phyloP scores from a whole-genome alignment of 35 echinoderm and acorn worm genomes.

The Patiria miniata region DNA sequence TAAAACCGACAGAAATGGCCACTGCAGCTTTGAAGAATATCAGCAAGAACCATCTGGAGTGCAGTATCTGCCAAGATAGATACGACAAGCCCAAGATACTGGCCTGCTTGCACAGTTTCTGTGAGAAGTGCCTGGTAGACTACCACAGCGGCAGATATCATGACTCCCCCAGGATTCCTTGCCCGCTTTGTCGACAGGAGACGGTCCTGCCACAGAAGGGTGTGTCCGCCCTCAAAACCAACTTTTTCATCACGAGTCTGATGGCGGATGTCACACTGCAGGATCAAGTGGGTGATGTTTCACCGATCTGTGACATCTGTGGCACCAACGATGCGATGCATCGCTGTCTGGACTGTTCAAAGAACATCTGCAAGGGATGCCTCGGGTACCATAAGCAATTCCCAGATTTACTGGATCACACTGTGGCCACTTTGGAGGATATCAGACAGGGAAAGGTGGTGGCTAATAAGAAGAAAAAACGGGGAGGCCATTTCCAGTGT shows the following conservation, averaged over 20 bases:
- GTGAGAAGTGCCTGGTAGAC: not conserved
- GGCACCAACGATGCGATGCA: not conserved
- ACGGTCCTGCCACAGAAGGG: not conserved
- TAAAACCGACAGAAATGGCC: no score
- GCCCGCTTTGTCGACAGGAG: not conserved
- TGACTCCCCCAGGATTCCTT: not conserved
- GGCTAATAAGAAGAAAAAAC: not conserved
- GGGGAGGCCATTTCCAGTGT: not conserved
- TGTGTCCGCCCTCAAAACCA: not conserved
- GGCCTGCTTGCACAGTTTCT: not conserved
- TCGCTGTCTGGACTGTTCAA: not conserved
- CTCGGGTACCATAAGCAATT: not conserved
- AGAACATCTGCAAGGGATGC: not conserved
- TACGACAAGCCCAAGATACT: constrained; percentile 3
- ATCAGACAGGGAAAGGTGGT: not conserved
- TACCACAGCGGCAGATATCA: not conserved
- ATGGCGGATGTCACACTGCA: not conserved
- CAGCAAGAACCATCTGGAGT: not conserved
- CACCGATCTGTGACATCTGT: not conserved
- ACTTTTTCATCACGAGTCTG: not conserved
- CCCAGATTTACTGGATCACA: not conserved
- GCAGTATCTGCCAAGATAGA: not conserved
- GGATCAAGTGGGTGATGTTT: not conserved
- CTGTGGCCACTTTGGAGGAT: not conserved
- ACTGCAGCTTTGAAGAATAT: not conserved